phyloP scores from a whole-genome alignment of 2,888 invertebrate species.

The Tachina grossa region DNA sequence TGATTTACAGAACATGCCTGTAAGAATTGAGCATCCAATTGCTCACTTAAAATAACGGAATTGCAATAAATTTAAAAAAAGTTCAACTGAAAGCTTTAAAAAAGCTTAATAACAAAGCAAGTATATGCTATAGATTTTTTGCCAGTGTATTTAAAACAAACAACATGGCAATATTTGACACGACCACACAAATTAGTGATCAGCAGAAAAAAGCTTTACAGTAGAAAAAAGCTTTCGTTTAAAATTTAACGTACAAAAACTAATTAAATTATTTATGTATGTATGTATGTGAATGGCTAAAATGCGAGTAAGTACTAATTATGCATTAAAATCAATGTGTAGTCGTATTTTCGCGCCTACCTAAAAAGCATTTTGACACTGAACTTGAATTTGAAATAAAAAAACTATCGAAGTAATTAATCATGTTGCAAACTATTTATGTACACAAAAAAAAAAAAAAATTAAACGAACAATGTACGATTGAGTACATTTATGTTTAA shows the following conservation, averaged over 20 bases:
- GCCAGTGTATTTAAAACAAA: not conserved
- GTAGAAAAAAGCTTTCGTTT: constrained; percentile 30
- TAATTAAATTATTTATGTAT: not conserved
- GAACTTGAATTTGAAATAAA: constrained; percentile 35
- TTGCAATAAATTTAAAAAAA: not conserved
- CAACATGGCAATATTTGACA: constrained; percentile 13
- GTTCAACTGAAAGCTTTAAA: not conserved
- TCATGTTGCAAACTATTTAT: constrained; percentile 3
- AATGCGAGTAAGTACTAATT: constrained; percentile 5
- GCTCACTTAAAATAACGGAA: no score
- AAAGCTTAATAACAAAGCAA: not conserved
- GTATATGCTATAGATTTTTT: no score
- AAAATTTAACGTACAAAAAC: constrained; percentile 22
- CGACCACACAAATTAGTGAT: not conserved
- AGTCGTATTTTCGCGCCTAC: not conserved
- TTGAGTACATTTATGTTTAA: constrained; percentile 15
- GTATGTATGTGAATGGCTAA: not conserved
- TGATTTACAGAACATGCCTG: no score
- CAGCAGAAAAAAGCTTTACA: constrained; percentile 6
- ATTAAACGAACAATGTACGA: not conserved
- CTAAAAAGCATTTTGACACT: constrained; percentile 28
- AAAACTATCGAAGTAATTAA: not conserved
- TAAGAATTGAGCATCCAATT: no score
- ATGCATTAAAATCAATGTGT: constrained; percentile 22
- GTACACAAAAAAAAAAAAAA: not conserved